Conservation (phyloP, 2,113 vertebrate species). For the Progne subis region DNA sequence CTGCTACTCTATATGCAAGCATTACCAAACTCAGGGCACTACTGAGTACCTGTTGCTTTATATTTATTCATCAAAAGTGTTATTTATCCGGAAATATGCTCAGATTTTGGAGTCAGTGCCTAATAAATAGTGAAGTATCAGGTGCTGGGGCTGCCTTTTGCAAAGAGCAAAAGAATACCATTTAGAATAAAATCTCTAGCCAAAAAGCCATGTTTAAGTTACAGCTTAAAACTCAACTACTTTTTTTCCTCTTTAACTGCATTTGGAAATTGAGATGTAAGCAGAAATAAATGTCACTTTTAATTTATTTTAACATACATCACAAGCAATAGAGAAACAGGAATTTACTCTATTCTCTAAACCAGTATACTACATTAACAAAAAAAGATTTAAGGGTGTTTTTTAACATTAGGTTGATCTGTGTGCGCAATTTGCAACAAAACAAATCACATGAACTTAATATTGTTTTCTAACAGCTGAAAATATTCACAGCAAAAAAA, state of each 20-base stretch:
- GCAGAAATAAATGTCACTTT: background rate
- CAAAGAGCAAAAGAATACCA: background rate
- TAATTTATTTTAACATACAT: background rate
- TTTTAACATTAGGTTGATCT: background rate
- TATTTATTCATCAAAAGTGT: background rate
- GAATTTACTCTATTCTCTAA: background rate
- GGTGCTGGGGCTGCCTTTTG: background rate
- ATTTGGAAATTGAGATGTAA: background rate
- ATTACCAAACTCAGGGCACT: background rate
- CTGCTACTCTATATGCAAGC: background rate
- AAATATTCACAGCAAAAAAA: background rate
- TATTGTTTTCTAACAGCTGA: background rate
- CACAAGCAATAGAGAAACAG: background rate
- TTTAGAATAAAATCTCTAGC: background rate
- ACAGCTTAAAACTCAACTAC: background rate
- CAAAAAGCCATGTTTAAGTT: background rate
- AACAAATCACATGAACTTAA: background rate
- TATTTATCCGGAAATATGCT: background rate
- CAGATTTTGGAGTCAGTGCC: background rate
- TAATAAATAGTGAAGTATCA: background rate
- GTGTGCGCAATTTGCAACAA: background rate
- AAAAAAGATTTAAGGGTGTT: background rate
- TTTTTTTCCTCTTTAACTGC: background rate
- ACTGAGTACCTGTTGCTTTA: background rate
- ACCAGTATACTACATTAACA: background rate